Conservation (phyloP, 2,797 vertebrate species). For the Ptychobarbus kaznakovi region DNA sequence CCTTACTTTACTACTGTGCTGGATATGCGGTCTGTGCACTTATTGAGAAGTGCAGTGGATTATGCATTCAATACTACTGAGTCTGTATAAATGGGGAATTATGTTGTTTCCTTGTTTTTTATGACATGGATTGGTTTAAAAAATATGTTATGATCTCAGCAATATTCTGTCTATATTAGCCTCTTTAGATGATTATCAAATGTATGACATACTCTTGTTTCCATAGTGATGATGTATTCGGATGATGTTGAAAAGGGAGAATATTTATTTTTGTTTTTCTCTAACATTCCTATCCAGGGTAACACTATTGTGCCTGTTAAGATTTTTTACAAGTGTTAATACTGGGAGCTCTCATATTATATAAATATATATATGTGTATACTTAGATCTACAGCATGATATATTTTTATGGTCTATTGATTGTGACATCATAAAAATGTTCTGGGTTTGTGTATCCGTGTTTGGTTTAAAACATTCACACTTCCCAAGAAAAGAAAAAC, state of each 20-base stretch:
- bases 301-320: conserved; percentile 90
- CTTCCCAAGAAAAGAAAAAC: neutral
- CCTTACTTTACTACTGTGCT: conserved; percentile 94
- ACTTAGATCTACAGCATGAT: conserved; percentile 72
- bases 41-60: conserved; percentile 63
- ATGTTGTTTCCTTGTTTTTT: conserved; percentile 75
- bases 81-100: conserved; percentile 84
- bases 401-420: conserved; percentile 58
- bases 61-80: conserved; percentile 93
- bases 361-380: conserved; percentile 66
- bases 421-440: conserved; percentile 36
- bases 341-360: conserved; percentile 67
- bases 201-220: conserved; percentile 69
- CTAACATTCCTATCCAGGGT: conserved; percentile 84
- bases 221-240: conserved; percentile 69
- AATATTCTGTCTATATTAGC: conserved; percentile 77
- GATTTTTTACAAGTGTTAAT: conserved; percentile 71
- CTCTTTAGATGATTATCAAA: conserved; percentile 78
- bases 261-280: conserved; percentile 68
- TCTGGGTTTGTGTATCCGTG: conserved; percentile 24
- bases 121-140: conserved; percentile 73
- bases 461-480: conserved; percentile 12
- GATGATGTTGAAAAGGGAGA: conserved; percentile 70
- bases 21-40: conserved; percentile 80
- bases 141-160: conserved; percentile 78